Evolutionary conservation across 2,797 vertebrate genomes (phyloP).

Genomic region (Pseudochirops cupreus): DNA sequence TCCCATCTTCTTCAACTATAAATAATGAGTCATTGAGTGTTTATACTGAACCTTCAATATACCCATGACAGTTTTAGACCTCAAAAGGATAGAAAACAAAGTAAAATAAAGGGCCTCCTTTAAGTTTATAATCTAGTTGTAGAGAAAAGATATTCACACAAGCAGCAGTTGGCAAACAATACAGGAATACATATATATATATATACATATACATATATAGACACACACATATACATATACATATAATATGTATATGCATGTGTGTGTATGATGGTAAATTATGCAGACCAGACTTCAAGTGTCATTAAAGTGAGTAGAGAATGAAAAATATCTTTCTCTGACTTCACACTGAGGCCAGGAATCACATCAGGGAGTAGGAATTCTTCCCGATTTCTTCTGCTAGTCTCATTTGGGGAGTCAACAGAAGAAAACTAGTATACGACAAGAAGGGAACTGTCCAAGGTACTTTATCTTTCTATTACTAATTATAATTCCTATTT

Average conservation of each 20-base stretch:
- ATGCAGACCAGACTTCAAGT: not conserved
- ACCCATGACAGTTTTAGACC: not conserved
- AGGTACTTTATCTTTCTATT: constrained; percentile 16
- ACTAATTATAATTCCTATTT: constrained; percentile 8
- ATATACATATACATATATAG: too few relatives aligned
- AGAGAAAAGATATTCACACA: not conserved
- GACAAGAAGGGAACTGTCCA: not conserved
- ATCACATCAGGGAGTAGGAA: not conserved
- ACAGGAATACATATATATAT: not conserved
- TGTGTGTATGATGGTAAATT: not conserved
- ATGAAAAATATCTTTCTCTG: not conserved
- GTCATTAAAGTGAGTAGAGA: not conserved
- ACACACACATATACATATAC: too few relatives aligned
- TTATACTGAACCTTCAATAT: too few relatives aligned
- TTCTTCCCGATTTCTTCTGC: not conserved
- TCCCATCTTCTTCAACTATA: not conserved
- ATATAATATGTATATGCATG: too few relatives aligned
- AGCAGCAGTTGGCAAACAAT: not conserved
- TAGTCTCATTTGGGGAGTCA: not conserved
- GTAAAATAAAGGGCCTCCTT: not conserved
- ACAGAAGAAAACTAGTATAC: not conserved
- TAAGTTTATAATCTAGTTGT: not conserved
- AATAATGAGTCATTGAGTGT: not conserved
- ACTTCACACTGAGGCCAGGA: not conserved
- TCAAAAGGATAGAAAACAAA: not conserved